phyloP scores from a whole-genome alignment of 1,140 invertebrate species.

The Conus ventricosus region DNA sequence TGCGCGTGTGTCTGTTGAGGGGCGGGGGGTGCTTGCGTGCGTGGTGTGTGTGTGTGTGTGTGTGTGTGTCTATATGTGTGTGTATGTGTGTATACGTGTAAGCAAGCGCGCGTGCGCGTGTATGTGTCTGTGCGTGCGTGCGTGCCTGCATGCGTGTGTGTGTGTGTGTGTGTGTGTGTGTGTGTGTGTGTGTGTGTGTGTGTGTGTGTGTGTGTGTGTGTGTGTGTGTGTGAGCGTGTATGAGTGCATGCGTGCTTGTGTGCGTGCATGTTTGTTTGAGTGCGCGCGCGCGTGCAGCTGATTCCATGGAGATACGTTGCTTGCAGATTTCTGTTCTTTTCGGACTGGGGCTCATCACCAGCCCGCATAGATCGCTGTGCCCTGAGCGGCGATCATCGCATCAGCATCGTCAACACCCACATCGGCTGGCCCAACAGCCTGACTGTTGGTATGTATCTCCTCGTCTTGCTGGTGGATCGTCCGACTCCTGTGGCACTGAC shows the following conservation, averaged over 20 bases:
- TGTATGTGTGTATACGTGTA: slow-evolving; percentile 37
- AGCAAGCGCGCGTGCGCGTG: background rate
- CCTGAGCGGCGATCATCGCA: background rate
- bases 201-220: slow-evolving; percentile 1
- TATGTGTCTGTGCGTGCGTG: background rate
- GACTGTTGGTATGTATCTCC: background rate
- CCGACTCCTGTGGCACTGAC: too few relatives aligned
- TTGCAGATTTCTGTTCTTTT: background rate
- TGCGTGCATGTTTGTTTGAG: background rate
- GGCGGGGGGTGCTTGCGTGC: background rate
- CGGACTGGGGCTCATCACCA: background rate
- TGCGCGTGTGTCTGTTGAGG: background rate
- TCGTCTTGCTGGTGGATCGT: too few relatives aligned
- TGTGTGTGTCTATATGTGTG: background rate
- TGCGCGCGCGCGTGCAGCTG: background rate
- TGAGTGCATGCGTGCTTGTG: background rate
- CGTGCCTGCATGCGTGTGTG: background rate
- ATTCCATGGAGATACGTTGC: background rate
- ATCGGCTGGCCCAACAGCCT: background rate
- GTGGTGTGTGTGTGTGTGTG: slow-evolving; percentile 1
- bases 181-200: background rate
- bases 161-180: background rate
- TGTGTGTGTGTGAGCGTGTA: background rate
- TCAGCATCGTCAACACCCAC: background rate
- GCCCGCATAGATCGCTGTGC: background rate